Percentiles rank a stretch among this genome's conserved stretches.
Conservation (phyloP, 2,113 vertebrate genomes). For the Protobothrops mucrosquamatus region DNA sequence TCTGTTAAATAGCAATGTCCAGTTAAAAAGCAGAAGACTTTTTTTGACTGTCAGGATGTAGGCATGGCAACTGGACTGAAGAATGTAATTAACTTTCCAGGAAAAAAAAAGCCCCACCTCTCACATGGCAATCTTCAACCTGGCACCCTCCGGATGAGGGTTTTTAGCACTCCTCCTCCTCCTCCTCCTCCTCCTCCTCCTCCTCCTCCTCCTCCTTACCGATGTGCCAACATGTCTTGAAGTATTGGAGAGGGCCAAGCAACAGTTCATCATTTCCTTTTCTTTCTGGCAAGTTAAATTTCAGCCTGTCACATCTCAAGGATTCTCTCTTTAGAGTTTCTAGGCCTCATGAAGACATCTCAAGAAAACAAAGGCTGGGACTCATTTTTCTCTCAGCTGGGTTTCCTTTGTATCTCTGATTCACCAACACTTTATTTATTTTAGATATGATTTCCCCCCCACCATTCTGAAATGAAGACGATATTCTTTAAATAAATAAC, state of each 20-base stretch:
- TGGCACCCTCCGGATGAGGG: not conserved
- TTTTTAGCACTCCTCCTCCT: not conserved
- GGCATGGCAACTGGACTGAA: not conserved
- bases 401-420: not conserved
- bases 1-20: not conserved
- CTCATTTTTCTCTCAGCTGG: not conserved
- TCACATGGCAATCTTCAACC: not conserved
- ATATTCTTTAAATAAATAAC: not conserved
- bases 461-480: not conserved
- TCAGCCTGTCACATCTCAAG: not conserved
- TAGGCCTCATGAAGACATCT: not conserved
- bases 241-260: not conserved
- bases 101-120: not conserved
- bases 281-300: not conserved
- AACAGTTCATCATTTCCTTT: not conserved
- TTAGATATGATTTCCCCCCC: not conserved
- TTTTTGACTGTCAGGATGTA: not conserved
- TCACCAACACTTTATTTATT: not conserved
- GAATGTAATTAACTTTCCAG: not conserved
- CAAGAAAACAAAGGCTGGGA: not conserved
- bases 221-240: not conserved
- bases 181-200: not conserved
- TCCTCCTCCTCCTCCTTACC: not conserved
- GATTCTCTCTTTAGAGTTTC: not conserved
- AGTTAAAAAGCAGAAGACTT: accelerated